phyloP scores from a whole-genome alignment of 2,797 vertebrate species.

The Furcifer pardalis region DNA sequence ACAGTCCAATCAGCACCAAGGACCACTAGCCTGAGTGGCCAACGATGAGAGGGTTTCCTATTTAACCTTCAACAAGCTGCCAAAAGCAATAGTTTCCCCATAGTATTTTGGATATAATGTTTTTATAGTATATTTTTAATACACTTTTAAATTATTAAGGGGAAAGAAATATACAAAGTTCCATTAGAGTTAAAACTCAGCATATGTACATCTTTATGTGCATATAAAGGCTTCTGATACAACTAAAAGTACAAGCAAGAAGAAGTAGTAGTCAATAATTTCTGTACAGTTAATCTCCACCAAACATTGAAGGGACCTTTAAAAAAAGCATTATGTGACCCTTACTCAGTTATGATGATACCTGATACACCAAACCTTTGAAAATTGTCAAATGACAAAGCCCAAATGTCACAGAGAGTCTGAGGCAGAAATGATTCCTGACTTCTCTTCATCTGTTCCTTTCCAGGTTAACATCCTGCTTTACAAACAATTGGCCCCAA shows the following conservation, averaged over 20 bases:
- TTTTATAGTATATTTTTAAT: constrained; percentile 3
- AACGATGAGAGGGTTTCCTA: too few relatives aligned
- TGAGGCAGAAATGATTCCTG: constrained; percentile 25
- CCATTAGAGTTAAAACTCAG: neutral
- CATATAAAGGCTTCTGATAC: constrained; percentile 12
- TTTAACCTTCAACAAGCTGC: too few relatives aligned
- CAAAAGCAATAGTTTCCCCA: constrained; percentile 8
- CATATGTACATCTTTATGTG: neutral
- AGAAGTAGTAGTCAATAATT: constrained; percentile 8
- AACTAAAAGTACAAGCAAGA: neutral
- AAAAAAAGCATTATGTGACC: too few relatives aligned
- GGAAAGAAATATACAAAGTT: constrained; percentile 6
- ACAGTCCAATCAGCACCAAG: too few relatives aligned
- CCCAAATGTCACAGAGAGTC: constrained; percentile 43
- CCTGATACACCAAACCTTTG: neutral
- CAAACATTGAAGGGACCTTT: too few relatives aligned
- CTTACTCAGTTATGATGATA: neutral
- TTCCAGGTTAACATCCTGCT: neutral
- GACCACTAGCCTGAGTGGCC: too few relatives aligned
- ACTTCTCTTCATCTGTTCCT: neutral
- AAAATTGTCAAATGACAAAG: neutral
- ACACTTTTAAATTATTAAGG: constrained; percentile 18
- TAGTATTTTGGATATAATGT: neutral
- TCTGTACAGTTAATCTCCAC: constrained; percentile 5
- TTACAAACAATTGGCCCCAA: neutral